Percentiles rank a stretch among this genome's conserved stretches.
phyloP scores from a whole-genome alignment of 2,888 invertebrate species.

The Eupithecia tripunctaria region DNA sequence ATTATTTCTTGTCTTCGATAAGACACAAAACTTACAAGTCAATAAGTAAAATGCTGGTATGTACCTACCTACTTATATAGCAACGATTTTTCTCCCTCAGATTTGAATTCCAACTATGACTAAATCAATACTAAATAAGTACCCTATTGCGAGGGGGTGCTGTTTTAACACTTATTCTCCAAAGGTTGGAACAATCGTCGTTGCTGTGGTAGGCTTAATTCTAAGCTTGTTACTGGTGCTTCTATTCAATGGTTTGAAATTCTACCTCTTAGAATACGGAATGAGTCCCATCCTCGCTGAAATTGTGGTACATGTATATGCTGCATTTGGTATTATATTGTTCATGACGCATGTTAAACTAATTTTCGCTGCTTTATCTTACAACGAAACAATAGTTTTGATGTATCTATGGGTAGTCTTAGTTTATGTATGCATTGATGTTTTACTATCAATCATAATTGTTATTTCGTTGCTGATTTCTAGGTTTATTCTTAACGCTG shows the following conservation, averaged over 20 bases:
- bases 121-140: constrained; percentile 42
- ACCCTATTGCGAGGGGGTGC: constrained; percentile 51
- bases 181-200: constrained; percentile 59
- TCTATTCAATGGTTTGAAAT: constrained; percentile 44
- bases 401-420: constrained; percentile 61
- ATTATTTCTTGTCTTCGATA: not conserved
- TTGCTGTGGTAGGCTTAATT: constrained; percentile 55
- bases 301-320: constrained; percentile 53
- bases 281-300: constrained; percentile 39
- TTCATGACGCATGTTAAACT: constrained; percentile 54
- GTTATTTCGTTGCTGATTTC: constrained; percentile 40
- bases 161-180: constrained; percentile 54
- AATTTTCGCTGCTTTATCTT: constrained; percentile 55
- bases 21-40: not conserved
- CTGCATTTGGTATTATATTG: constrained; percentile 55
- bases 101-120: constrained; percentile 21
- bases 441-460: constrained; percentile 45
- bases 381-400: constrained; percentile 60
- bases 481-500: constrained; percentile 25
- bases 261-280: constrained; percentile 44
- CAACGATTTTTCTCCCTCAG: not conserved
- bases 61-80: not conserved
- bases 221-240: constrained; percentile 52
- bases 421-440: constrained; percentile 54
- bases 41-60: not conserved